A percentile compares a stretch with the other conserved stretches of the same genome.
Evolutionary conservation across 2,797 vertebrate species (phyloP).

Genomic region (Morelia viridis): DNA sequence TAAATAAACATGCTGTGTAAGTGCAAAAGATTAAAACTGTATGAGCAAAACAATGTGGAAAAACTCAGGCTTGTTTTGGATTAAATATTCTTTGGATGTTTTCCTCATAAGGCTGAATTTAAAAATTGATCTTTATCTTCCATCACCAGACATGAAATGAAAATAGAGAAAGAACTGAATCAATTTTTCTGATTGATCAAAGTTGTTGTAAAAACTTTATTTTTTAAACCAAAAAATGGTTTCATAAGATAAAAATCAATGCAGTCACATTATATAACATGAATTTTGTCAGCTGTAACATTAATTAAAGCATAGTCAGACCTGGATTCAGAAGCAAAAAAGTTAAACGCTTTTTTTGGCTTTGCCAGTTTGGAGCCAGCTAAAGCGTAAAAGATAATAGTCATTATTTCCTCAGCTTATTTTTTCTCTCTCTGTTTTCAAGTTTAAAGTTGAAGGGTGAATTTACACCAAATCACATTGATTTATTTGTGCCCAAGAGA

Average conservation of each 20-base stretch:
- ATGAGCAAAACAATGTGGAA: slow-evolving; percentile 24
- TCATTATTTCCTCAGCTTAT: slow-evolving; percentile 34
- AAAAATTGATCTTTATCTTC: slow-evolving; percentile 62
- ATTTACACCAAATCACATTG: neutral
- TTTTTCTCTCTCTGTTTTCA: slow-evolving; percentile 34
- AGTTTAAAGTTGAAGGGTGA: slow-evolving; percentile 28
- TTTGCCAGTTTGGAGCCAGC: slow-evolving; percentile 14
- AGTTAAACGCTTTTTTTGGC: slow-evolving; percentile 40
- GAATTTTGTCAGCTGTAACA: slow-evolving; percentile 44
- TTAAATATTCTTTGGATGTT: slow-evolving; percentile 57
- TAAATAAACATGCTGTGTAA: slow-evolving; percentile 23
- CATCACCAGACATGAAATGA: slow-evolving; percentile 58
- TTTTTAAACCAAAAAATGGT: slow-evolving; percentile 51
- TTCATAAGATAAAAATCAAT: slow-evolving; percentile 67
- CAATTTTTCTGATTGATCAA: slow-evolving; percentile 59
- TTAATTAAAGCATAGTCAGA: slow-evolving; percentile 52
- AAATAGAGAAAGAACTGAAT: slow-evolving; percentile 43
- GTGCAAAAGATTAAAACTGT: neutral
- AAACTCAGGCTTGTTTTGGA: slow-evolving; percentile 29
- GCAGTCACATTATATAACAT: slow-evolving; percentile 44
- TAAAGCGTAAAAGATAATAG: neutral
- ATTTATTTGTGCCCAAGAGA: neutral
- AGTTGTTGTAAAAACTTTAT: neutral
- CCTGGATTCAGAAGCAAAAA: slow-evolving; percentile 48
- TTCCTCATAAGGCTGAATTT: slow-evolving; percentile 59